Evolutionary conservation across 2,797 vertebrate genomes (phyloP), one percentile per base, ranked within the genome.

Genomic region (Staurois parvus): DNA sequence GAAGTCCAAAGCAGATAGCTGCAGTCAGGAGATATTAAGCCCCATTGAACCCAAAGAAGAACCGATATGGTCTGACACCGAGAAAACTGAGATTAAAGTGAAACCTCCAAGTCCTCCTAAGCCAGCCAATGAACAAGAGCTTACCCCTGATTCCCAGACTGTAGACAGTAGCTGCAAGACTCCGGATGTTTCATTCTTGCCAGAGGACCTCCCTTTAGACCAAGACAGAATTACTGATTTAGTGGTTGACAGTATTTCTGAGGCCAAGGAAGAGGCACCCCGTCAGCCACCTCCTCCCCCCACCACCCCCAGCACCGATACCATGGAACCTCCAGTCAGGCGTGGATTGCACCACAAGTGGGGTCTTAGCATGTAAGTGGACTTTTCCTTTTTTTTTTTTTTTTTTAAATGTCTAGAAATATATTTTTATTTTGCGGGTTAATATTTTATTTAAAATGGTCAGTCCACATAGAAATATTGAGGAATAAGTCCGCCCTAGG

Each of bases 131-230:
- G 92, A 94, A 6, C 94, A 95, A 4, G 96, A 96, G 7, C 96
- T 97, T 13, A 97, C 96, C 0, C 97, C 97, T 0, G 97, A 98
- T 89, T 98, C 97, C 0, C 97, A 98, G 92, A 98, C 97, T 0
- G 97, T 98, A 37, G 97, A 98, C 91, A 97, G 97, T 88, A 97
- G 96, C 90, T 97, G 96, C 80, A 98, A 98, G 91, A 97, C 97
- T 0, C 96, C 97, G 0, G 97, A 98, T 42, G 94, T 96, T 15
- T 94, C 95, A 26, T 98, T 97, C 85, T 84, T 95, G 26, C 91
- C 92, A 0, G 97, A 97, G 76, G 96, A 97, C 40, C 92, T 85
- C 87, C 94, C 0, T 66, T 88, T 0, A 84, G 92, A 88, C 40
- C 88, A n/a, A 72, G 90, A 76, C 75, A 83, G 72, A 88, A 84